Evolutionary conservation across 2,888 invertebrate species (phyloP).

Genomic region (Penaeus monodon): DNA sequence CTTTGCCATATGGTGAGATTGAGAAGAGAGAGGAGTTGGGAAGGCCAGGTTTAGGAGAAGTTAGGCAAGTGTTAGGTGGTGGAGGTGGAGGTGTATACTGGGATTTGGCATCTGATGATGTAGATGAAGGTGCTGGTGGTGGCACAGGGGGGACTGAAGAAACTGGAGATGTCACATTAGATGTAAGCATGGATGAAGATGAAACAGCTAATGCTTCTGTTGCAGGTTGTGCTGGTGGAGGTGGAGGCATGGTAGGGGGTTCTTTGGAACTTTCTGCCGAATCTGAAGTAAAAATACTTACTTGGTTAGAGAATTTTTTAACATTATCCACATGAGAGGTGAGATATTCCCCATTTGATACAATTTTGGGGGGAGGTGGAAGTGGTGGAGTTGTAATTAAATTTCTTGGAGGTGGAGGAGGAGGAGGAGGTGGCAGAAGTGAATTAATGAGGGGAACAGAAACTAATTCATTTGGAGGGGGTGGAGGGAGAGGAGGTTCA

Average conservation of each 20-base stretch:
- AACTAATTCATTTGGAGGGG: slow-evolving; percentile 29
- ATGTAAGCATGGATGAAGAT: slow-evolving; percentile 22
- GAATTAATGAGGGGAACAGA: slow-evolving; percentile 29
- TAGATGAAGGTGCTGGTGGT: slow-evolving; percentile 2
- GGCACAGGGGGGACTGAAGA: not conserved
- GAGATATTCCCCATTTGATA: not conserved
- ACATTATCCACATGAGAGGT: not conserved
- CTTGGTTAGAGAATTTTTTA: slow-evolving; percentile 4
- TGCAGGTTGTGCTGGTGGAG: slow-evolving; percentile 7
- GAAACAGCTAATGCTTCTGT: slow-evolving; percentile 26
- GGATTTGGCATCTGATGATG: not conserved
- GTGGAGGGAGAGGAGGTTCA: slow-evolving; percentile 43
- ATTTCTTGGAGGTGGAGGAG: slow-evolving; percentile 39
- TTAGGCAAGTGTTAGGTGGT: not conserved
- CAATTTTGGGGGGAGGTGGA: slow-evolving; percentile 11
- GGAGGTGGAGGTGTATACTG: slow-evolving; percentile 9
- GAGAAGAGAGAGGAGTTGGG: slow-evolving; percentile 50
- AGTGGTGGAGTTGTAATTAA: slow-evolving; percentile 25
- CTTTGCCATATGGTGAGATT: slow-evolving; percentile 54
- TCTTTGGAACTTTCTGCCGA: slow-evolving; percentile 2
- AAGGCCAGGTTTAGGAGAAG: not conserved
- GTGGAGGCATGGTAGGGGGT: not conserved
- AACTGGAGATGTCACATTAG: not conserved
- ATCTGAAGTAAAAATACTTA: slow-evolving; percentile 41
- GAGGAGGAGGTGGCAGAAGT: slow-evolving; percentile 15